Conservation (phyloP, 1,140 invertebrate genomes). For the Brachionus paranguensis region DNA sequence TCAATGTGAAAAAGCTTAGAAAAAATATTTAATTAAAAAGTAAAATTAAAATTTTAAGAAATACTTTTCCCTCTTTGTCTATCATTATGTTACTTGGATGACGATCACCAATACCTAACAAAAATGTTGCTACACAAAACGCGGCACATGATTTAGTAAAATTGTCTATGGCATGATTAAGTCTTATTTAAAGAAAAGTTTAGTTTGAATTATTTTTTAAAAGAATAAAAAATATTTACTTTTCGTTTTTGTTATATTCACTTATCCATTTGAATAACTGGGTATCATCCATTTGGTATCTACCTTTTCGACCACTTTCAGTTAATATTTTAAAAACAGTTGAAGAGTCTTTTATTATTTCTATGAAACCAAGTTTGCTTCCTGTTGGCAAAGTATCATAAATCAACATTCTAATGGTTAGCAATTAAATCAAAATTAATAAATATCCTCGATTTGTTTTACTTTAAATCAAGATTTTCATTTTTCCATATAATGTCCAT, state of each 20-base stretch:
- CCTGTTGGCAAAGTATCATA: conserved; percentile 93
- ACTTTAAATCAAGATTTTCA: conserved; percentile 73
- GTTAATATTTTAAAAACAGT: conserved; percentile 95
- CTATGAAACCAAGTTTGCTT: conserved; percentile 79
- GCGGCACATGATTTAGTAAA: conserved; percentile 95
- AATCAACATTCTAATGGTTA: conserved; percentile 71
- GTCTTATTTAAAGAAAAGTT: conserved; percentile 43
- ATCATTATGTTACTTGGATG: conserved; percentile 99
- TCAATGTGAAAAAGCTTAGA: conserved; percentile 90
- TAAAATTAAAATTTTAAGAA: not conserved
- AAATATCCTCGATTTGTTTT: not conserved
- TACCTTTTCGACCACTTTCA: conserved; percentile 71
- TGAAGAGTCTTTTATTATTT: conserved; percentile 83
- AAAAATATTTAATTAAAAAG: not conserved
- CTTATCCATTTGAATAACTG: conserved; percentile 81
- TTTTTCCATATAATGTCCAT: conserved; percentile 94
- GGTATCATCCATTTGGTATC: conserved; percentile 70
- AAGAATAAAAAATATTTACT: conserved; percentile 43
- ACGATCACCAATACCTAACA: conserved; percentile 89
- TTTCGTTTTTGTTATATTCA: conserved; percentile 68
- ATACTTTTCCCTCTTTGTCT: conserved; percentile 68
- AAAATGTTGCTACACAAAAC: conserved; percentile 97
- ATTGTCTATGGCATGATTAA: conserved; percentile 87
- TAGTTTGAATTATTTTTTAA: not conserved
- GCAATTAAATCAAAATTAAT: not conserved